A percentile compares a stretch with the other conserved stretches of the same genome.
These are phyloP conservation scores for Maconellicoccus hirsutus DNA, from an alignment of 1,140 invertebrate genomes.

Conservation along the genomic window DNA sequence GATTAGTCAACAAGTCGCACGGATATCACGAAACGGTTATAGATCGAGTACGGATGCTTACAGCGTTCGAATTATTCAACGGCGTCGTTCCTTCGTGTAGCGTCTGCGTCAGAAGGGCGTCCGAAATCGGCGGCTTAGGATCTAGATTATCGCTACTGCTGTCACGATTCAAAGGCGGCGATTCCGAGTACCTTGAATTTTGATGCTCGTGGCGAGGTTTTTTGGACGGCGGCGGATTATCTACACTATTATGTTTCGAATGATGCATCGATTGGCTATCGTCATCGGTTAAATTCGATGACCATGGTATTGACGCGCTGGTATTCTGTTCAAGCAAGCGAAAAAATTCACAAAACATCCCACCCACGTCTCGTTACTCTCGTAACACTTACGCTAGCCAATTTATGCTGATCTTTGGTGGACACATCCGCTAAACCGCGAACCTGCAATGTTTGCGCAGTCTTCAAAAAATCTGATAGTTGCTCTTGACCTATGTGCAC, in stretches of 20 bases:
- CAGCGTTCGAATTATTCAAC: background rate
- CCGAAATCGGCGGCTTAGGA: background rate
- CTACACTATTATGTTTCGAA: constrained; percentile 8
- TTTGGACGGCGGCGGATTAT: constrained; percentile 20
- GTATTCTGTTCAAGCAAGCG: background rate
- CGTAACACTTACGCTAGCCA: constrained; percentile 29
- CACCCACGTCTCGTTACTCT: background rate
- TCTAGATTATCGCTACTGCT: background rate
- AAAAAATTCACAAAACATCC: background rate
- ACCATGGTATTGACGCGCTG: constrained; percentile 13
- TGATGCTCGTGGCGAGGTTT: background rate
- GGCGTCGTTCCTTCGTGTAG: background rate
- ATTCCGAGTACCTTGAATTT: background rate
- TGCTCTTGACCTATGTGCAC: constrained; percentile 85
- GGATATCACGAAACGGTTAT: no score
- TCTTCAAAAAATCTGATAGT: constrained; percentile 73
- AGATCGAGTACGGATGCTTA: background rate
- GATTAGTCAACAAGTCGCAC: no score
- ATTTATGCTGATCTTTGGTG: constrained; percentile 39
- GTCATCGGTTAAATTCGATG: constrained; percentile 8
- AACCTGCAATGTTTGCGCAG: constrained; percentile 80
- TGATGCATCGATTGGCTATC: constrained; percentile 9
- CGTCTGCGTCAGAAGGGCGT: background rate
- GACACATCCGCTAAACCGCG: constrained; percentile 77
- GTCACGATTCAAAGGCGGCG: background rate